These are phyloP conservation scores for Tringa solitaria DNA, from an alignment of 2,113 vertebrate genomes.

Conservation along the genomic window DNA sequence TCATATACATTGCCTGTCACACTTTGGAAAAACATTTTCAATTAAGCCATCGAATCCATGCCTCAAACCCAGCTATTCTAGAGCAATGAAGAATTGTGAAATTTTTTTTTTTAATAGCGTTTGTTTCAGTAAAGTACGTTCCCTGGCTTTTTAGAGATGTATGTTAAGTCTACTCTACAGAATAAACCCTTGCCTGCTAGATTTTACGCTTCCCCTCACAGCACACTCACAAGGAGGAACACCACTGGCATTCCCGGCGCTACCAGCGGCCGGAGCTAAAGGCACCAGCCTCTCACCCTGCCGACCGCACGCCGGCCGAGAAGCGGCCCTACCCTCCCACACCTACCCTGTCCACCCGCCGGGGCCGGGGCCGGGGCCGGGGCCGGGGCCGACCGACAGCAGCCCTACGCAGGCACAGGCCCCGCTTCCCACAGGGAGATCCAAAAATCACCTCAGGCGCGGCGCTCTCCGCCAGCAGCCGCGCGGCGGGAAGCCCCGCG, in stretches of 20 bases:
- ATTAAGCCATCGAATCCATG: not conserved
- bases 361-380: rapidly evolving
- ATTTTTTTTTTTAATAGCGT: rapidly evolving
- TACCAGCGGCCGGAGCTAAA: rapidly evolving
- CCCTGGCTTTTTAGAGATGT: not conserved
- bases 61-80: not conserved
- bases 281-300: not conserved
- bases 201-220: not conserved
- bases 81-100: rapidly evolving
- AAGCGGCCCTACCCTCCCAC: not conserved
- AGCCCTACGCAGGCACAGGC: no score
- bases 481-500: rapidly evolving
- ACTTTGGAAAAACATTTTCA: not conserved
- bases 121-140: not conserved
- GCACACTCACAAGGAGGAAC: rapidly evolving
- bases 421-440: not conserved
- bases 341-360: not conserved
- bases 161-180: not conserved
- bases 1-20: no score
- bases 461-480: no score
- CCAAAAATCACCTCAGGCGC: not conserved
- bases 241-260: rapidly evolving
- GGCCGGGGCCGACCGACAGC: no score
- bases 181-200: no score
- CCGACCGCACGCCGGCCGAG: not conserved